phyloP scores from a whole-genome alignment of 2,888 invertebrate species.

The Homarus gammarus region DNA sequence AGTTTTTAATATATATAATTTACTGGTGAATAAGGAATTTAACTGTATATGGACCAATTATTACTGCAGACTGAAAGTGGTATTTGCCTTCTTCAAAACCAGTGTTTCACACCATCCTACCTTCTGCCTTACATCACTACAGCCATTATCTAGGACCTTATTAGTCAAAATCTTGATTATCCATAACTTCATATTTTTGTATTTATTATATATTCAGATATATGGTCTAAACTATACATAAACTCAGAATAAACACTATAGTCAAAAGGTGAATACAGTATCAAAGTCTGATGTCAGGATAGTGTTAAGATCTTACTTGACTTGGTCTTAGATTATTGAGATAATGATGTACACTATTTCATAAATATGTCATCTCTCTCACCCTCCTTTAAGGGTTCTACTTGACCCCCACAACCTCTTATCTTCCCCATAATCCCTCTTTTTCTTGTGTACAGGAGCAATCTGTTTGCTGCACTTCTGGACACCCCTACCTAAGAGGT shows the following conservation, averaged over 20 bases:
- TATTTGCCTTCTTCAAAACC: constrained; percentile 41
- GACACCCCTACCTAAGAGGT: constrained; percentile 71
- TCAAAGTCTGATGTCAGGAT: constrained; percentile 51
- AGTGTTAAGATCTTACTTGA: constrained; percentile 40
- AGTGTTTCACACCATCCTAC: constrained; percentile 49
- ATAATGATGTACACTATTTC: constrained; percentile 61
- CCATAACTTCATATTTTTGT: constrained; percentile 56
- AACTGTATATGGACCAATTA: constrained; percentile 41
- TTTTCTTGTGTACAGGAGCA: constrained; percentile 57
- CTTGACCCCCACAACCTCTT: neutral
- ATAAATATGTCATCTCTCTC: constrained; percentile 33
- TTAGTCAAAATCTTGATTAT: constrained; percentile 54
- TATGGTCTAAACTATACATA: constrained; percentile 26
- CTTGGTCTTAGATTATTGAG: constrained; percentile 60
- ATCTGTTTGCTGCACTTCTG: constrained; percentile 67
- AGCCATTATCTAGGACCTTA: constrained; percentile 57
- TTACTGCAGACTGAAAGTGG: constrained; percentile 53
- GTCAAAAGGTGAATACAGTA: constrained; percentile 43
- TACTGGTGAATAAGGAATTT: neutral
- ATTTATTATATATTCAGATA: constrained; percentile 45
- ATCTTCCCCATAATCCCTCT: constrained; percentile 1
- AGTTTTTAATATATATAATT: neutral
- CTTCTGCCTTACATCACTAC: constrained; percentile 64
- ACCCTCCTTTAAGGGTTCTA: constrained; percentile 3
- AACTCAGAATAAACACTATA: neutral